Conservation (phyloP, 2,113 vertebrate genomes). For the Chloebia gouldiae region DNA sequence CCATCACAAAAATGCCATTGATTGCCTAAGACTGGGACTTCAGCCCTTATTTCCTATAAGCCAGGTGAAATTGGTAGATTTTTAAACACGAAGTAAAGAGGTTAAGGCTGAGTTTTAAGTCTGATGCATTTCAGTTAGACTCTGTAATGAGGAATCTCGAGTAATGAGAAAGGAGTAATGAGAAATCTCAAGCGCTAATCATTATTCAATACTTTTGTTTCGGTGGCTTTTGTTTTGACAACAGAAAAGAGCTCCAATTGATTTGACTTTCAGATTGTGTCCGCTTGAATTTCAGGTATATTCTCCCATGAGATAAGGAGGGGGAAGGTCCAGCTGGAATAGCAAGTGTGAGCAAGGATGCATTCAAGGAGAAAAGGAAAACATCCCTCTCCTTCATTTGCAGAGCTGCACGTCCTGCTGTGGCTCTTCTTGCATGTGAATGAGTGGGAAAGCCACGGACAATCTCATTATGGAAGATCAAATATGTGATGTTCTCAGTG, state of each 20-base stretch:
- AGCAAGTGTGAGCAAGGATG: not conserved
- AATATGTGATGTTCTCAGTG: not conserved
- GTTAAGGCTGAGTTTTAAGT: not conserved
- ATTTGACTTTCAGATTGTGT: not conserved
- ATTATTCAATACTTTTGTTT: not conserved
- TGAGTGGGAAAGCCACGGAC: not conserved
- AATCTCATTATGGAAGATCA: not conserved
- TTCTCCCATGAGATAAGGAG: not conserved
- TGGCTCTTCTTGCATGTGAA: not conserved
- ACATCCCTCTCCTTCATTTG: not conserved
- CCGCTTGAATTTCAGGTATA: not conserved
- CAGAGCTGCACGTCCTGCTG: not conserved
- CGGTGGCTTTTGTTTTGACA: not conserved
- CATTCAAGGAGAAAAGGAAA: not conserved
- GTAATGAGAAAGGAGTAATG: not conserved
- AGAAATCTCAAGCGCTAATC: not conserved
- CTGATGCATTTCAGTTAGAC: not conserved
- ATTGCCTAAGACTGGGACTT: not conserved
- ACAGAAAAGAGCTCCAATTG: not conserved
- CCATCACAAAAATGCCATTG: not conserved
- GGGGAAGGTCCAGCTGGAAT: not conserved
- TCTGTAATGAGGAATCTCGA: not conserved
- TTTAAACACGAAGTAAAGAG: not conserved
- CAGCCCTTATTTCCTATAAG: not conserved
- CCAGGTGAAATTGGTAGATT: not conserved